phyloP scores from a whole-genome alignment of 2,888 invertebrate genomes.

The Nemurella pictetii region DNA sequence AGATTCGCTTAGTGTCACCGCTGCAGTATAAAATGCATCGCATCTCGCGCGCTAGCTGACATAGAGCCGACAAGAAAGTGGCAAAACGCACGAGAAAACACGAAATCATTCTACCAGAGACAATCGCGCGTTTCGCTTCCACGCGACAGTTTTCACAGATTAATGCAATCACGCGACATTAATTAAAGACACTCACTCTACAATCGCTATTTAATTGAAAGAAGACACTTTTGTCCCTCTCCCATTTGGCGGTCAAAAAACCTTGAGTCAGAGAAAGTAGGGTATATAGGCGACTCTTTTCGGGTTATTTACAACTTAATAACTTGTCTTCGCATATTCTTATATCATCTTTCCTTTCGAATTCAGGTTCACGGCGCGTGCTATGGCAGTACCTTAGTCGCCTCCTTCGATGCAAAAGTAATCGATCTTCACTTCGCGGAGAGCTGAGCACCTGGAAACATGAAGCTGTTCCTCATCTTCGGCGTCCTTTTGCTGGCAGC shows the following conservation, averaged over 20 bases:
- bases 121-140: background rate
- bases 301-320: background rate
- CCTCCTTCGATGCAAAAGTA: background rate
- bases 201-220: background rate
- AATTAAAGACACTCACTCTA: slow-evolving; percentile 7
- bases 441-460: background rate
- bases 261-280: slow-evolving; percentile 8
- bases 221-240: background rate
- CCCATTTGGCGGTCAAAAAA: background rate
- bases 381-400: background rate
- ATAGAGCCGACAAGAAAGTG: background rate
- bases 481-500: background rate
- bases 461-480: background rate
- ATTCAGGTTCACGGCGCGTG: background rate
- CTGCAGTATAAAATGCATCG: background rate
- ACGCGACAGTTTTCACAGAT: background rate
- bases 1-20: background rate
- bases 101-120: background rate
- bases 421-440: background rate
- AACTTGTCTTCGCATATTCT: background rate
- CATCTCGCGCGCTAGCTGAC: background rate
- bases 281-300: background rate
- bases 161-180: background rate
- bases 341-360: slow-evolving; percentile 18
- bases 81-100: background rate